Conservation (phyloP, 1,140 invertebrate genomes). For the Nixonia krombeini region DNA sequence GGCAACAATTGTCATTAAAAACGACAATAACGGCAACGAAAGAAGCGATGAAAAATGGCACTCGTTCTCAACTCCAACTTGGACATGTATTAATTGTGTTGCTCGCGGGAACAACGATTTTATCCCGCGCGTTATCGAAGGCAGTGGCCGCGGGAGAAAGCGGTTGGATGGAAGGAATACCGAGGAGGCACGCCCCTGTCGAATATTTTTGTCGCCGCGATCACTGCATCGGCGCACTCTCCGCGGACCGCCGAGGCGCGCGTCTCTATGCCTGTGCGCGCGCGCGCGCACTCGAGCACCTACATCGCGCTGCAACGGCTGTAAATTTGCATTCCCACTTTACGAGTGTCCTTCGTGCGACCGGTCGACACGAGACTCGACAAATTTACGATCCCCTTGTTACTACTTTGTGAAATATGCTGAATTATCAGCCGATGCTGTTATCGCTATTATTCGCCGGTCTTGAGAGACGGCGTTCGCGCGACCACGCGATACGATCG, state of each 20-base stretch:
- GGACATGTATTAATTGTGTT: constrained; percentile 34
- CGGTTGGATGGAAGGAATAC: constrained; percentile 52
- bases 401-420: constrained; percentile 17
- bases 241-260: too few relatives aligned
- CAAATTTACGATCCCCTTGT: constrained; percentile 26
- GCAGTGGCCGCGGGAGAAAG: constrained; percentile 22
- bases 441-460: background rate
- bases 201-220: constrained; percentile 51
- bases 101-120: constrained; percentile 22
- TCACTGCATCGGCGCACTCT: constrained; percentile 30
- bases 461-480: too few relatives aligned
- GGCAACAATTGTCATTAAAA: too few relatives aligned
- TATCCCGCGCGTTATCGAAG: constrained; percentile 12
- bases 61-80: constrained; percentile 14
- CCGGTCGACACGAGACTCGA: constrained; percentile 13
- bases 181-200: constrained; percentile 56
- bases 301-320: constrained; percentile 11
- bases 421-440: constrained; percentile 8
- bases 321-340: constrained; percentile 24
- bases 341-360: constrained; percentile 30
- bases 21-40: constrained; percentile 15
- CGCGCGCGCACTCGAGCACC: constrained; percentile 16
- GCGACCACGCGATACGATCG: too few relatives aligned
- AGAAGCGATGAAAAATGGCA: constrained; percentile 17
- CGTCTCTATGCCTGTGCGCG: too few relatives aligned